Conservation (phyloP, 2,888 invertebrate genomes). For the Cataglyphis cursor region DNA sequence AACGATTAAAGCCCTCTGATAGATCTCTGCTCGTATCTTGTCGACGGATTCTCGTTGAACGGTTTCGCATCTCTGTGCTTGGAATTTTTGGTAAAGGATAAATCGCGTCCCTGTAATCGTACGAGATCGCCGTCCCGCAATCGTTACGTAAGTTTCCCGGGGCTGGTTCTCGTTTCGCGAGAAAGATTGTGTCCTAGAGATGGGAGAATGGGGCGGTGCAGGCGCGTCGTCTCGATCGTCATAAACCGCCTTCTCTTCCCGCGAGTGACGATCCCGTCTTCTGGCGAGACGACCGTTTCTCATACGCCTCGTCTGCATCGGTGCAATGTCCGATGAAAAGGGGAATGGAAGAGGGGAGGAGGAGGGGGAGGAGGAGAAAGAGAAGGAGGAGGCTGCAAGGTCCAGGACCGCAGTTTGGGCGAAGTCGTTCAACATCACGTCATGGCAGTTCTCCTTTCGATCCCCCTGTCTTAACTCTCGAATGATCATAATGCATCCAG, state of each 20-base stretch:
- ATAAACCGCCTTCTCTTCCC: conserved; percentile 31
- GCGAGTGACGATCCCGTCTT: conserved; percentile 45
- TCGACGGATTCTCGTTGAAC: not conserved
- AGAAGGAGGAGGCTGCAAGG: conserved; percentile 23
- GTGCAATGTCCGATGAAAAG: conserved; percentile 55
- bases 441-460: conserved; percentile 23
- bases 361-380: not conserved
- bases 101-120: not conserved
- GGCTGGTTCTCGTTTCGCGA: not conserved
- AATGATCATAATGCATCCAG: not conserved
- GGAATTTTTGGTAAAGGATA: not conserved
- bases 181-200: conserved; percentile 9
- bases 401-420: conserved; percentile 50
- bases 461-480: conserved; percentile 10
- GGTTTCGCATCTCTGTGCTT: not conserved
- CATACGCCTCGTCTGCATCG: conserved; percentile 47
- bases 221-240: conserved; percentile 18
- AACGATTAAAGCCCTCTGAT: too few relatives aligned
- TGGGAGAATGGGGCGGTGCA: not conserved
- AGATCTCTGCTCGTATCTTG: not conserved
- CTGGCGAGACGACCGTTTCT: conserved; percentile 40
- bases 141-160: conserved; percentile 16
- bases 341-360: not conserved
- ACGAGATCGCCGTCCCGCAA: not conserved
- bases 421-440: conserved; percentile 30